These are phyloP conservation scores for Mizuhopecten yessoensis DNA, from an alignment of 1,140 invertebrate genomes.

Conservation along the genomic window DNA sequence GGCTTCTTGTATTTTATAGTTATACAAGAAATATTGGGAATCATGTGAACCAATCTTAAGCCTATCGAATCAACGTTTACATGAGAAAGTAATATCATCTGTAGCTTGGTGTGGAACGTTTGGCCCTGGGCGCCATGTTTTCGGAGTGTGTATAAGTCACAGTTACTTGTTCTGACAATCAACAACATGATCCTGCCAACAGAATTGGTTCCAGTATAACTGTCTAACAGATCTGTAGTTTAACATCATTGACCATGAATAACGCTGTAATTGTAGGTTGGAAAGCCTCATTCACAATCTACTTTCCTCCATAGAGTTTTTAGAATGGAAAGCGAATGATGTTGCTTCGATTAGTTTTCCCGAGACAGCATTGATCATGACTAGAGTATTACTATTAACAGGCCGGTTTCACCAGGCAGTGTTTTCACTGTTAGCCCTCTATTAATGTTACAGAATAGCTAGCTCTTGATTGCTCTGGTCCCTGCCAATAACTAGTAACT, in stretches of 20 bases:
- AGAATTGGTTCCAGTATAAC: no score
- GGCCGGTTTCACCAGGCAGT: background rate
- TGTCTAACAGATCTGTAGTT: background rate
- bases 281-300: background rate
- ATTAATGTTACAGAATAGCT: background rate
- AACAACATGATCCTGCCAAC: background rate
- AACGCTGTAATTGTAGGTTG: background rate
- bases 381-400: conserved; percentile 10
- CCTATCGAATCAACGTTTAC: background rate
- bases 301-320: background rate
- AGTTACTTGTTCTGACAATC: background rate
- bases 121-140: background rate
- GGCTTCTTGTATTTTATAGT: no score
- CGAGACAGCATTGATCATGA: background rate
- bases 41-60: background rate
- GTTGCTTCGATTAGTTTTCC: background rate
- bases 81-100: background rate
- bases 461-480: background rate
- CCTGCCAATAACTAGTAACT: background rate
- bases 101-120: background rate
- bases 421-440: background rate
- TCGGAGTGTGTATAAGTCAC: no score
- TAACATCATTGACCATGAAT: background rate
- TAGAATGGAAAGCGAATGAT: background rate
- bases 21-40: no score